Conservation (phyloP, 2,888 invertebrate species). For the Terebella lapidaria region DNA sequence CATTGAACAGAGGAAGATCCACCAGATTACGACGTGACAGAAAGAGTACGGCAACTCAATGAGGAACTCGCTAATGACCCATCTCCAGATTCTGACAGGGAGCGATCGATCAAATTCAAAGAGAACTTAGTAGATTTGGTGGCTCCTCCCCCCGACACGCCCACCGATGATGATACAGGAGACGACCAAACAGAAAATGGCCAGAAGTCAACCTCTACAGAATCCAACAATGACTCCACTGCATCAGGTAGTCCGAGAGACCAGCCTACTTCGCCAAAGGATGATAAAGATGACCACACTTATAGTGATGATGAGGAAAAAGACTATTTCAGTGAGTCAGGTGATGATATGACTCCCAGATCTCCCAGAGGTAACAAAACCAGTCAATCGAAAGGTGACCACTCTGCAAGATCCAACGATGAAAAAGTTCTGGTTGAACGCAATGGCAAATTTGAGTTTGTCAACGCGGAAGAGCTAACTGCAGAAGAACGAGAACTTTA, state of each 20-base stretch:
- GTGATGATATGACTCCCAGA: neutral
- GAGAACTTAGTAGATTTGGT: slow-evolving; percentile 43
- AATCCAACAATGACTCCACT: too few species aligned
- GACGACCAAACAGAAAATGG: neutral
- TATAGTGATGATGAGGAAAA: neutral
- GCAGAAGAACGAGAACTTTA: slow-evolving; percentile 28
- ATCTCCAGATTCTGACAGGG: slow-evolving; percentile 32
- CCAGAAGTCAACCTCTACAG: too few species aligned
- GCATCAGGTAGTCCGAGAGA: neutral
- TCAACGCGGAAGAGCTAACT: slow-evolving; percentile 39
- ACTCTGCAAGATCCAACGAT: slow-evolving; percentile 14
- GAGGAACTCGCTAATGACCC: slow-evolving; percentile 45
- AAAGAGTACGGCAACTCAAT: slow-evolving; percentile 42
- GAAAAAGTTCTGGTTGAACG: slow-evolving; percentile 44
- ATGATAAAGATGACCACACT: neutral
- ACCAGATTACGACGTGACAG: slow-evolving; percentile 47
- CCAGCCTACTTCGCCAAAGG: neutral
- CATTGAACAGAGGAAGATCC: slow-evolving; percentile 30
- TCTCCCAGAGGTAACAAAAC: neutral
- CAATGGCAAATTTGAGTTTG: slow-evolving; percentile 44
- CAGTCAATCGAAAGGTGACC: slow-evolving; percentile 1
- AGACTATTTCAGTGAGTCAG: neutral
- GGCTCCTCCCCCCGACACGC: slow-evolving; percentile 40
- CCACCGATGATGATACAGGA: slow-evolving; percentile 28
- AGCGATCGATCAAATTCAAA: slow-evolving; percentile 43